These are phyloP conservation scores for Philereme transversata DNA, from an alignment of 2,888 invertebrate species.

Conservation along the genomic window DNA sequence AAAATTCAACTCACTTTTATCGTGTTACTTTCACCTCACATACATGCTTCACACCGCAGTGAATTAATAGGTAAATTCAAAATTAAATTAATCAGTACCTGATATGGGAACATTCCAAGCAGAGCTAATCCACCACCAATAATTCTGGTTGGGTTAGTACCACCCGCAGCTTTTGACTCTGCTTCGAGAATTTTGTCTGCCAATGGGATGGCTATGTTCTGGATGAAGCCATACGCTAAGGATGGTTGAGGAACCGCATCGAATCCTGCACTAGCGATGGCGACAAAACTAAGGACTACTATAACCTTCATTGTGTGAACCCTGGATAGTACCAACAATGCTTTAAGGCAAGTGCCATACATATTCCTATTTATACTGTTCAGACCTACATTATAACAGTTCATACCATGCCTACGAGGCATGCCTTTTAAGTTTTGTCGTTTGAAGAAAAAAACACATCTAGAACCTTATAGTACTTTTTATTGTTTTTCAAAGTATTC, in stretches of 20 bases:
- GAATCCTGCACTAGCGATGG: slow-evolving; percentile 17
- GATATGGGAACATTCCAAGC: slow-evolving; percentile 7
- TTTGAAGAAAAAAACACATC: too few species aligned
- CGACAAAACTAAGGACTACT: slow-evolving; percentile 23
- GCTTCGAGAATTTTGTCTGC: slow-evolving; percentile 25
- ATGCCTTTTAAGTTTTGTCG: too few species aligned
- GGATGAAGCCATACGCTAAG: slow-evolving; percentile 18
- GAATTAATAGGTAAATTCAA: background rate
- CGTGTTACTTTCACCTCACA: too few species aligned
- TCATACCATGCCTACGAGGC: too few species aligned
- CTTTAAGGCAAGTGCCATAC: background rate
- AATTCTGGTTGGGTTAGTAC: slow-evolving; percentile 5
- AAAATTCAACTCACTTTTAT: too few species aligned
- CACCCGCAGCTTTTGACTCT: slow-evolving; percentile 24
- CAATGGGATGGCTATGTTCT: slow-evolving; percentile 24
- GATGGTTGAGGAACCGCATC: background rate
- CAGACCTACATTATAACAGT: too few species aligned
- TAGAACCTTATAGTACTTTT: too few species aligned
- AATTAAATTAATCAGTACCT: background rate
- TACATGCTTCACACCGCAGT: too few species aligned
- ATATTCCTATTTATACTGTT: background rate
- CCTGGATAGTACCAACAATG: background rate
- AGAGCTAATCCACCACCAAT: slow-evolving; percentile 5
- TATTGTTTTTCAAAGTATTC: too few species aligned
- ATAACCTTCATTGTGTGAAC: slow-evolving; percentile 27